Percentiles rank a stretch among this genome's conserved stretches.
These are phyloP conservation scores for Agraylea sexmaculata DNA, from an alignment of 1,140 invertebrate genomes.

Conservation along the genomic window DNA sequence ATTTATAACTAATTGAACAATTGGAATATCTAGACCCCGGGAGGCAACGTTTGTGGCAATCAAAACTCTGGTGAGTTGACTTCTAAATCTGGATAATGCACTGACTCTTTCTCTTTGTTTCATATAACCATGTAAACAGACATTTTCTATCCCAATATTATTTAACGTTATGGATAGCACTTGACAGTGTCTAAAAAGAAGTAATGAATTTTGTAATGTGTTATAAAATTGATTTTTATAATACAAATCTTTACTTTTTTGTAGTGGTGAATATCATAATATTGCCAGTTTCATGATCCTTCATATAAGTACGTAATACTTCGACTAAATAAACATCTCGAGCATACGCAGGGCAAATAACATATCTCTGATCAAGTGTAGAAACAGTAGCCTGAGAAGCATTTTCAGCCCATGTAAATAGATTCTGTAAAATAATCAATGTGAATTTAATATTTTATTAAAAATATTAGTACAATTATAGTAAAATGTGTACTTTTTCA, in stretches of 20 bases:
- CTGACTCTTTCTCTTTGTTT: constrained; percentile 67
- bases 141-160: constrained; percentile 76
- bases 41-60: constrained; percentile 96
- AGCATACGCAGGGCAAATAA: constrained; percentile 78
- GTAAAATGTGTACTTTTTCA: constrained; percentile 26
- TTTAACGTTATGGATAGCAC: constrained; percentile 74
- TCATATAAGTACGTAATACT: constrained; percentile 65
- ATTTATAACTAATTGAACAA: constrained; percentile 89
- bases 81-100: constrained; percentile 75
- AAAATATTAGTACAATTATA: neutral
- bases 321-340: constrained; percentile 91
- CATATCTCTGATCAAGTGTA: constrained; percentile 78
- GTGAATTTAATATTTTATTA: neutral
- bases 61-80: constrained; percentile 71
- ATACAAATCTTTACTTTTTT: constrained; percentile 78
- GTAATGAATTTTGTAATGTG: constrained; percentile 8
- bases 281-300: constrained; percentile 59
- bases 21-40: constrained; percentile 79
- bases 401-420: constrained; percentile 53
- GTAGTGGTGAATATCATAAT: constrained; percentile 91
- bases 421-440: constrained; percentile 20
- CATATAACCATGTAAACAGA: constrained; percentile 78
- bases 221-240: neutral
- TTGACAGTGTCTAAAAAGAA: constrained; percentile 61
- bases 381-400: constrained; percentile 68